These are phyloP conservation scores for Cheilosia vernalis DNA, from an alignment of 2,888 invertebrate genomes.

Conservation along the genomic window DNA sequence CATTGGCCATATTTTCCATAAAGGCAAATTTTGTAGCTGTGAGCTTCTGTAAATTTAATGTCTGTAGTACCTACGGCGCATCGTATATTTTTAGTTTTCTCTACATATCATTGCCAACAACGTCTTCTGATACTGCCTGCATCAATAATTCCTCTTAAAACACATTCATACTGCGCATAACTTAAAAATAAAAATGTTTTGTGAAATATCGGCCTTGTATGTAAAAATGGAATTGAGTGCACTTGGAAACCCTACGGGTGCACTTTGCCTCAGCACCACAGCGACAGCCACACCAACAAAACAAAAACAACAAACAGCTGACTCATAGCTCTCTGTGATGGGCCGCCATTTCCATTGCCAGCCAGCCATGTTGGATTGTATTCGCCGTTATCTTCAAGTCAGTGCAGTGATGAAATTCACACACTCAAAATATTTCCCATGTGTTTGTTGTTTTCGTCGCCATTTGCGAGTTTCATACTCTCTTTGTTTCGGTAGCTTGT, in stretches of 20 bases:
- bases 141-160: no score
- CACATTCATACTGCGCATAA: no score
- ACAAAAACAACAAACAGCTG: conserved; percentile 80
- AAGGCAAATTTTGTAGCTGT: no score
- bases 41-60: no score
- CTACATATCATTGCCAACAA: no score
- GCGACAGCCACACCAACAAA: conserved; percentile 38
- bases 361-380: conserved; percentile 54
- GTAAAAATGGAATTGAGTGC: background rate
- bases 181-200: background rate
- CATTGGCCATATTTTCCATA: no score
- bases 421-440: background rate
- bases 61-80: no score
- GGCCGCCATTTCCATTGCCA: conserved; percentile 76
- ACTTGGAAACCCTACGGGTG: conserved; percentile 78
- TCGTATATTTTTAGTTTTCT: no score
- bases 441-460: conserved; percentile 6
- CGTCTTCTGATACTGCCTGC: no score
- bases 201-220: background rate
- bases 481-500: conserved; percentile 14
- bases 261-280: conserved; percentile 54
- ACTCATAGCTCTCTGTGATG: conserved; percentile 70
- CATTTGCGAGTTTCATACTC: background rate
- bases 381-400: conserved; percentile 38
- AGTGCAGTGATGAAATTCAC: conserved; percentile 36